These are phyloP conservation scores for Drosophila infuscata DNA, from an alignment of 2,888 invertebrate species.

Conservation along the genomic window DNA sequence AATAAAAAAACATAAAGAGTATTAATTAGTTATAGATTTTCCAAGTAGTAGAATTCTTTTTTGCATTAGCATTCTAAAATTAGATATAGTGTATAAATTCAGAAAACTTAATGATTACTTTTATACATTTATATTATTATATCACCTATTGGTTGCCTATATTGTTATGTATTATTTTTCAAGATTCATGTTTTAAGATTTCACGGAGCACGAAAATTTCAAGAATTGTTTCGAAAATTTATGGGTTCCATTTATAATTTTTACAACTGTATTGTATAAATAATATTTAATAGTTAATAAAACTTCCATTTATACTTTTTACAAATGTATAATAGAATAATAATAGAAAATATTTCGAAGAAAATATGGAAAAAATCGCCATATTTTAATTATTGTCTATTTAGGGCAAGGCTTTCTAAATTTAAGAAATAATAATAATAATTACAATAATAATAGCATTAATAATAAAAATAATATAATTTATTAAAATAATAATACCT, in stretches of 20 bases:
- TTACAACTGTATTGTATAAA: too few species aligned
- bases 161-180: not conserved
- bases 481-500: not conserved
- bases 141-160: not conserved
- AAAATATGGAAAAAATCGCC: too few species aligned
- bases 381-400: too few species aligned
- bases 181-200: too few species aligned
- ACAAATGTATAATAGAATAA: too few species aligned
- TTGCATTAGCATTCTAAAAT: not conserved
- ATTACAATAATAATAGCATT: not conserved
- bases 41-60: not conserved
- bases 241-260: too few species aligned
- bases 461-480: not conserved
- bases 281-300: too few species aligned
- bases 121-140: not conserved
- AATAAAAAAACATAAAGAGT: not conserved
- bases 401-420: too few species aligned
- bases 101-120: not conserved
- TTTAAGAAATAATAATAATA: not conserved
- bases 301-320: too few species aligned
- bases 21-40: not conserved
- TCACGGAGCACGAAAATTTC: too few species aligned
- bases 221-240: too few species aligned
- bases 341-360: too few species aligned
- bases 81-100: not conserved